Evolutionary conservation across 2,797 vertebrate genomes (phyloP), one percentile per base, ranked within the genome.

Genomic region (Micropoecilia bifurca): DNA sequence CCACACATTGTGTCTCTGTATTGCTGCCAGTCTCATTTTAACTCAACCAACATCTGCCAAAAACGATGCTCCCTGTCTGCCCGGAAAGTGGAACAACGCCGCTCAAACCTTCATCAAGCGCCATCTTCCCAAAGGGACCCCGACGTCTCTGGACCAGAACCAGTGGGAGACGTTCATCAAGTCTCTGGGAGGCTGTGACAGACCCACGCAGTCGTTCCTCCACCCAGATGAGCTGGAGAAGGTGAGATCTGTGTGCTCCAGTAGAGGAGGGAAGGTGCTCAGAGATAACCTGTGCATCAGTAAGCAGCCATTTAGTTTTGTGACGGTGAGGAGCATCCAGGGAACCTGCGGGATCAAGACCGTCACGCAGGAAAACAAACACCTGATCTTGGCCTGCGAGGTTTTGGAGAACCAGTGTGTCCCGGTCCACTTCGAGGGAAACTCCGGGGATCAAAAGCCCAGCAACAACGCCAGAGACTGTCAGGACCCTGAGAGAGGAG

Each of bases 121-220:
- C 0, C 96, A 96, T 81, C 71, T 96, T 8, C 93, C 84, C 2
- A 0, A 41, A 0, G 94, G 87, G 0, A 74, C 71, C 1, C 96
- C 95, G 0, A 3, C 13, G 0, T 84, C 89, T 1, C 28, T 81
- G 0, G 74, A 96, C 83, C 75, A 89, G 4, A 92, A 91, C 1
- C 76, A 88, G 0, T 96, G 96, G 96, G 57, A 82, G 72, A 25
- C 4, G 0, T 95, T 92, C 83, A 92, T 96, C 61, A 83, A 3
- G 55, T 66, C 75, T 0, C 80, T 93, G 10, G 85, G 88, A 0
- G 91, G 82, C 77, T 96, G 96, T 22, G 2, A 25, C 48, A 82
- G 95, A 55, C 96, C 96, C 30, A 96, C 95, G 0, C 96, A 96
- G 93, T 96, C 96, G 33, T 96, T 96, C 83, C 90, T 96, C 9